A percentile compares a stretch with the other conserved stretches of the same genome.
These are phyloP conservation scores for Melolontha melolontha DNA, from an alignment of 2,888 invertebrate species.

Conservation along the genomic window DNA sequence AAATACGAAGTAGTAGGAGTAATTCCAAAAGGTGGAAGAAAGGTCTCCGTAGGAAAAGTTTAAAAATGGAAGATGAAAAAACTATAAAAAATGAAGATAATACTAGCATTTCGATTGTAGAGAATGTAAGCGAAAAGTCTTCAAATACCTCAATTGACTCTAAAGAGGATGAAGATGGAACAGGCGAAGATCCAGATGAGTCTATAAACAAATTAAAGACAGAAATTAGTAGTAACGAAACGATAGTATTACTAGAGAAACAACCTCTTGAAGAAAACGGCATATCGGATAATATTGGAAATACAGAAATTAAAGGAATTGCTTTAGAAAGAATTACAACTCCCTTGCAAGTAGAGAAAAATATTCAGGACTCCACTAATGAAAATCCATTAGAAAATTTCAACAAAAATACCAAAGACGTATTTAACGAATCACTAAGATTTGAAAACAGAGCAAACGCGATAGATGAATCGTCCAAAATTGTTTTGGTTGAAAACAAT, in stretches of 20 bases:
- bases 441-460: neutral
- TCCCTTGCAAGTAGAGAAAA: neutral
- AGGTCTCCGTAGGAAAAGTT: conserved; percentile 31
- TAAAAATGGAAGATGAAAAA: conserved; percentile 23
- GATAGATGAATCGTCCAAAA: conserved; percentile 2
- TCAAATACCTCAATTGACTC: conserved; percentile 15
- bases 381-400: neutral
- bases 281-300: neutral
- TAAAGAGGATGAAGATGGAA: conserved; percentile 16
- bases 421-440: neutral
- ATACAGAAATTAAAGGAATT: neutral
- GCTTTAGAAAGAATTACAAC: neutral
- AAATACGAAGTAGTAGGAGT: conserved; percentile 29
- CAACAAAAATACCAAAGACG: neutral
- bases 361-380: neutral
- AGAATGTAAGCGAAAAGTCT: neutral
- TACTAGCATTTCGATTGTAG: neutral
- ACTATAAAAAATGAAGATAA: neutral
- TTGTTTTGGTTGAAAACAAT: neutral
- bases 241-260: conserved; percentile 10
- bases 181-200: neutral
- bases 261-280: neutral
- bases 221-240: neutral
- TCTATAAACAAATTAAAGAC: conserved; percentile 15
- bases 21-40: conserved; percentile 36